Evolutionary conservation across 37 sponge, comb jelly and placozoan genomes (phyloP).

Genomic region (Chondrilla cf. caribensis): DNA sequence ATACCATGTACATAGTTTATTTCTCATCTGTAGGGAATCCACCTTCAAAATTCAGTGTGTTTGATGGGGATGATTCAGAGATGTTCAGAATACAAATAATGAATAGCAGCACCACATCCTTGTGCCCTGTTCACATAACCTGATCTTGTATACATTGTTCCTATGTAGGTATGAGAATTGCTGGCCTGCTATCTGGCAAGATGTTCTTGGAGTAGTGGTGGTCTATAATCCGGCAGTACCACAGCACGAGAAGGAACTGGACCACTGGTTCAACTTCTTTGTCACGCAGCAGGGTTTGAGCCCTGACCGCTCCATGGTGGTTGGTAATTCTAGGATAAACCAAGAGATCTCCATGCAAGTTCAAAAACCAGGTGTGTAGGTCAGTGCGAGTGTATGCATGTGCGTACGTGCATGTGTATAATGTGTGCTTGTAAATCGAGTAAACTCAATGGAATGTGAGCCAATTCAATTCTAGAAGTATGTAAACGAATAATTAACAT

Average conservation of each 20-base stretch:
- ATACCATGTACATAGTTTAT: too few relatives aligned
- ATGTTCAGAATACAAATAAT: too few relatives aligned
- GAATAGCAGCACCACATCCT: too few relatives aligned
- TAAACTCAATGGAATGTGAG: too few relatives aligned
- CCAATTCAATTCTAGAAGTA: too few relatives aligned
- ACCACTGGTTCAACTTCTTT: conserved; percentile 69
- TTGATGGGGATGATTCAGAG: too few relatives aligned
- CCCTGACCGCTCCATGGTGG: conserved; percentile 49
- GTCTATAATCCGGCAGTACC: conserved; percentile 51
- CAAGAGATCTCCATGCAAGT: background rate
- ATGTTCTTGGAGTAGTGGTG: conserved; percentile 64
- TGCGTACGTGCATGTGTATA: background rate
- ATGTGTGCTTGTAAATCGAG: too few relatives aligned
- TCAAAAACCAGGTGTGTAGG: conserved; percentile 3
- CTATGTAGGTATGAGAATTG: conserved; percentile 66
- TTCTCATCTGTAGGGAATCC: too few relatives aligned
- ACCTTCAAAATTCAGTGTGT: too few relatives aligned
- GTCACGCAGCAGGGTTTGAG: conserved; percentile 53
- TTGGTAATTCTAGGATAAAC: conserved; percentile 23
- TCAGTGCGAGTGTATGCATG: background rate
- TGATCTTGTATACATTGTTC: too few relatives aligned
- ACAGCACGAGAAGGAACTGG: conserved; percentile 50
- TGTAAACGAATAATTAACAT: too few relatives aligned
- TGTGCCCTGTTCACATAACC: too few relatives aligned
- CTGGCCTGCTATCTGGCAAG: conserved; percentile 81